A percentile compares a stretch with the other conserved stretches of the same genome.
Conservation (phyloP, 2,888 invertebrate genomes). For the Pyralis farinalis region DNA sequence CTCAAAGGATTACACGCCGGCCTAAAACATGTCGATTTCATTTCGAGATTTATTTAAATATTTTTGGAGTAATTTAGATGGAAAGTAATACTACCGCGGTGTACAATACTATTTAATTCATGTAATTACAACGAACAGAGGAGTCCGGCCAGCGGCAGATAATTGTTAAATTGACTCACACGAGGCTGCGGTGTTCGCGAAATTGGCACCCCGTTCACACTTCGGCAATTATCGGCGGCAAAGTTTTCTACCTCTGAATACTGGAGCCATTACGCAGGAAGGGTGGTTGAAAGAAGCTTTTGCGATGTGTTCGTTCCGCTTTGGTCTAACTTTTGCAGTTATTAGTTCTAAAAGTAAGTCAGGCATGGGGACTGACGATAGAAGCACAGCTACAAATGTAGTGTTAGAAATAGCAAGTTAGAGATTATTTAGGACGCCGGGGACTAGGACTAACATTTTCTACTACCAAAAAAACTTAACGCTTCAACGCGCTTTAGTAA, state of each 20-base stretch:
- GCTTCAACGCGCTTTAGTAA: too few species aligned
- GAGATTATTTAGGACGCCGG: too few species aligned
- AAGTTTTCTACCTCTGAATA: slow-evolving; percentile 50
- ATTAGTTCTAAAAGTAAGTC: slow-evolving; percentile 37
- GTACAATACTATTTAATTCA: not conserved
- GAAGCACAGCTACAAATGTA: too few species aligned
- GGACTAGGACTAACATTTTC: too few species aligned
- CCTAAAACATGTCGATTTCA: too few species aligned
- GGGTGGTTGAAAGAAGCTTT: slow-evolving; percentile 37
- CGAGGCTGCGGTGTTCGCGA: slow-evolving; percentile 26
- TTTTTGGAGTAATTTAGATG: too few species aligned
- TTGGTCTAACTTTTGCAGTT: slow-evolving; percentile 32
- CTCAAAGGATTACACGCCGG: too few species aligned
- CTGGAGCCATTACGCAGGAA: slow-evolving; percentile 47
- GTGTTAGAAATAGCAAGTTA: too few species aligned
- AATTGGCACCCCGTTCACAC: slow-evolving; percentile 45
- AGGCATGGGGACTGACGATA: too few species aligned
- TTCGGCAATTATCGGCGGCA: slow-evolving; percentile 49
- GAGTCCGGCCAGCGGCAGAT: slow-evolving; percentile 24
- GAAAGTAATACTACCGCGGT: too few species aligned
- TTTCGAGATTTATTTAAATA: too few species aligned
- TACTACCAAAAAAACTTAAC: too few species aligned
- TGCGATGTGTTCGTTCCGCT: slow-evolving; percentile 27
- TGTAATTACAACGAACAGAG: slow-evolving; percentile 8
- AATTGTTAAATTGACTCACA: slow-evolving; percentile 52